A percentile compares a stretch with the other conserved stretches of the same genome.
phyloP scores from a whole-genome alignment of 2,797 vertebrate genomes.

The Nannoperca obscura region DNA sequence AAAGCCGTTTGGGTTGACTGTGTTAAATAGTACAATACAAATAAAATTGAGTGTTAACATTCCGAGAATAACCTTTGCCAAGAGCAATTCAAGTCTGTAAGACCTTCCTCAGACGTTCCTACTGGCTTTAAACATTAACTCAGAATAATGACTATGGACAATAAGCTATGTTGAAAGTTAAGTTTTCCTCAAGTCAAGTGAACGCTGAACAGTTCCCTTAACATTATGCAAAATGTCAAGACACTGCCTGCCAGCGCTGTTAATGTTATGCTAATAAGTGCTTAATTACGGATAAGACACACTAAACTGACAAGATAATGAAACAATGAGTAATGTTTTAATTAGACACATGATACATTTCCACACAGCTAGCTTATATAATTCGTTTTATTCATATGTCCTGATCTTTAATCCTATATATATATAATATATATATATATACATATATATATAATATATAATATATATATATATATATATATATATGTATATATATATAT shows the following conservation, averaged over 20 bases:
- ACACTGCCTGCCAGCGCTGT: not conserved
- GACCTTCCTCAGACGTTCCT: not conserved
- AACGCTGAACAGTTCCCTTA: slow-evolving; percentile 49
- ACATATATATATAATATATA: no score
- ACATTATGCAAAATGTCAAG: slow-evolving; percentile 29
- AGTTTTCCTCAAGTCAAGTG: slow-evolving; percentile 26
- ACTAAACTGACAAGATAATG: not conserved
- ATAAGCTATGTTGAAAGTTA: no score
- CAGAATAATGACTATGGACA: not conserved
- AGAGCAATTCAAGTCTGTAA: not conserved
- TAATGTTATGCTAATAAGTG: not conserved
- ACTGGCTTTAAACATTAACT: not conserved
- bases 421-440: no score
- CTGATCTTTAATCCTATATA: not conserved
- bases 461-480: no score
- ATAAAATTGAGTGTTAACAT: no score
- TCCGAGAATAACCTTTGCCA: not conserved
- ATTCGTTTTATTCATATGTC: not conserved
- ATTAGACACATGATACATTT: not conserved
- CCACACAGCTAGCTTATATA: not conserved
- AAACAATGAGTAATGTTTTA: not conserved
- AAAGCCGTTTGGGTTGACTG: not conserved
- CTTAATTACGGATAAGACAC: not conserved
- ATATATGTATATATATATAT: no score
- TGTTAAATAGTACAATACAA: not conserved